Percentiles rank a stretch among this genome's conserved stretches.
phyloP scores from a whole-genome alignment of 2,797 vertebrate genomes.

The Etheostoma perlongum region DNA sequence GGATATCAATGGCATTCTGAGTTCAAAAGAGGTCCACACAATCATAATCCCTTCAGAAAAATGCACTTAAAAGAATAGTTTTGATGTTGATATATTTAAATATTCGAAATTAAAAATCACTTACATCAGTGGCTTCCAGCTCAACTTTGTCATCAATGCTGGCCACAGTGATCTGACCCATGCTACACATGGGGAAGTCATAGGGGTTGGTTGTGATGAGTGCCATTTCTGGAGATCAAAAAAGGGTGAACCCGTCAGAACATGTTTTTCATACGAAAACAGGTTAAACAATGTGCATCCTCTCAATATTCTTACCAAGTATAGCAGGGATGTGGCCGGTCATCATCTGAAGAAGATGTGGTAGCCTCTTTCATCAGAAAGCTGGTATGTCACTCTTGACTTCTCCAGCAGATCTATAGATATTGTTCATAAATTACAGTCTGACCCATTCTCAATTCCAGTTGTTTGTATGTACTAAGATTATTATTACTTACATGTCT shows the following conservation, averaged over 20 bases:
- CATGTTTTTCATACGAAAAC: not conserved
- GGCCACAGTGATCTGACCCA: slow-evolving; percentile 90
- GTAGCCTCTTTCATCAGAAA: slow-evolving; percentile 90
- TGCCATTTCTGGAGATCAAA: slow-evolving; percentile 83
- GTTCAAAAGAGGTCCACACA: not conserved
- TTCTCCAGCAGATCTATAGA: too few relatives aligned
- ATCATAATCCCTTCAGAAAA: not conserved
- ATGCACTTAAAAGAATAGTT: not conserved
- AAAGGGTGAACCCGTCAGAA: not conserved
- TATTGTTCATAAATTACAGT: too few relatives aligned
- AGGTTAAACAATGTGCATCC: not conserved
- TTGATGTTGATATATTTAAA: too few relatives aligned
- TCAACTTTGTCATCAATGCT: slow-evolving; percentile 93
- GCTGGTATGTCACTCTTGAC: slow-evolving; percentile 82
- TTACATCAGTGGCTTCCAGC: slow-evolving; percentile 92
- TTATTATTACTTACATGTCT: slow-evolving; percentile 86
- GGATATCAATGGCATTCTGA: slow-evolving; percentile 86
- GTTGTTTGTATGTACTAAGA: too few relatives aligned
- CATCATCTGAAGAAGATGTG: slow-evolving; percentile 93
- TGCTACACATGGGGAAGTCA: slow-evolving; percentile 89
- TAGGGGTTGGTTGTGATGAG: slow-evolving; percentile 93
- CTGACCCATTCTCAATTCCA: too few relatives aligned
- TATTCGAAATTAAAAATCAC: slow-evolving; percentile 41
- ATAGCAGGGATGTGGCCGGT: slow-evolving; percentile 91
- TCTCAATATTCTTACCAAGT: slow-evolving; percentile 79